Percentiles rank a stretch among this genome's conserved stretches.
phyloP scores from a whole-genome alignment of 2,797 vertebrate species.

The Pantherophis vulpinus region DNA sequence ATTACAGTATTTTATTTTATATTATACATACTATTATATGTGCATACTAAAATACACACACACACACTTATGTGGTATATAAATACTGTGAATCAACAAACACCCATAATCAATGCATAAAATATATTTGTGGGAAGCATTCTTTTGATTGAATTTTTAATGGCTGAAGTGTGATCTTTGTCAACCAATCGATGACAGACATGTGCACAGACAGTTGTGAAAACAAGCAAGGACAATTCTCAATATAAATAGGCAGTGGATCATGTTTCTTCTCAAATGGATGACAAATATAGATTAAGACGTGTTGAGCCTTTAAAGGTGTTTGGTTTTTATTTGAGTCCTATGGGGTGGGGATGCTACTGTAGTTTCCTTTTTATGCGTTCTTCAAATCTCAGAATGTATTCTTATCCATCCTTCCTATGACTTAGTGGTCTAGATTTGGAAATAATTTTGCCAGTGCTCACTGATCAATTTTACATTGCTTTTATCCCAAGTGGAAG shows the following conservation, averaged over 20 bases:
- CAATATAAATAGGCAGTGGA: not conserved
- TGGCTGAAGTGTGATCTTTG: not conserved
- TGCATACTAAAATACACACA: not conserved
- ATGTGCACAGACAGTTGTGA: not conserved
- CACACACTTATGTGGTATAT: not conserved
- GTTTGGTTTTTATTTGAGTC: not conserved
- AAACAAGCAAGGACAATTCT: not conserved
- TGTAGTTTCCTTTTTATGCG: not conserved
- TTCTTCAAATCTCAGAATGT: not conserved
- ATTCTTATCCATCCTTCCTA: not conserved
- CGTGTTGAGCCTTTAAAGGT: not conserved
- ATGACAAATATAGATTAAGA: not conserved
- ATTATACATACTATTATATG: not conserved
- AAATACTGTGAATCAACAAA: not conserved
- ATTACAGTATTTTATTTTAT: not conserved
- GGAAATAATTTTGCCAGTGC: not conserved
- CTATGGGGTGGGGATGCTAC: not conserved
- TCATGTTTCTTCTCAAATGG: not conserved
- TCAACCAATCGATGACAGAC: not conserved
- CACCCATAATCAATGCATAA: not conserved
- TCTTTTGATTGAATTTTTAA: not conserved
- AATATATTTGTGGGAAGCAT: not conserved
- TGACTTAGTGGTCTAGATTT: not conserved
- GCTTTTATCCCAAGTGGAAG: not conserved
- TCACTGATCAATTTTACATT: not conserved